A percentile compares a stretch with the other conserved stretches of the same genome.
Evolutionary conservation across 2,888 invertebrate species (phyloP).

Genomic region (Phyllotreta cruciferae): DNA sequence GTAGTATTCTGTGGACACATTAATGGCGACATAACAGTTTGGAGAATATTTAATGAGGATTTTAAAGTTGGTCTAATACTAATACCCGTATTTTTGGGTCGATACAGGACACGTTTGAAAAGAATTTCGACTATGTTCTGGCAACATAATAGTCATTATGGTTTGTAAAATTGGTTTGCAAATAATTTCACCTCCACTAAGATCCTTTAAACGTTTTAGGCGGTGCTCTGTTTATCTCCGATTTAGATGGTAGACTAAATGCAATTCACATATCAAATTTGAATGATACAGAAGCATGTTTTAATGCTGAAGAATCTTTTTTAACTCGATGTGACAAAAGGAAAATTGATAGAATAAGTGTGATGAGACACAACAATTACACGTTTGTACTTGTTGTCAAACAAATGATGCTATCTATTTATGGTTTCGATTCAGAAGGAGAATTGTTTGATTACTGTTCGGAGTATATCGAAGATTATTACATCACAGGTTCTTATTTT

Average conservation of each 20-base stretch:
- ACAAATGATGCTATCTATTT: slow-evolving; percentile 49
- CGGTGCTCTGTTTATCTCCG: slow-evolving; percentile 51
- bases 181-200: neutral
- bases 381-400: slow-evolving; percentile 50
- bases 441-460: slow-evolving; percentile 47
- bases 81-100: slow-evolving; percentile 45
- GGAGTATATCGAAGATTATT: slow-evolving; percentile 48
- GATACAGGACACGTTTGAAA: slow-evolving; percentile 45
- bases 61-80: slow-evolving; percentile 38
- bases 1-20: slow-evolving; percentile 53
- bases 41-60: slow-evolving; percentile 48
- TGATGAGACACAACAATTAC: slow-evolving; percentile 43
- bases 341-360: slow-evolving; percentile 49
- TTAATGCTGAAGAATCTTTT: slow-evolving; percentile 43
- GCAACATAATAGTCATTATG: slow-evolving; percentile 45
- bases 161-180: slow-evolving; percentile 33
- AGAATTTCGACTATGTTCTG: slow-evolving; percentile 50
- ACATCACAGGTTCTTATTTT: slow-evolving; percentile 49
- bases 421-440: slow-evolving; percentile 47
- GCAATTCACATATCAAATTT: slow-evolving; percentile 48
- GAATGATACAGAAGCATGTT: slow-evolving; percentile 40
- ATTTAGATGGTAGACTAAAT: slow-evolving; percentile 50
- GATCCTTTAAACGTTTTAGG: slow-evolving; percentile 37
- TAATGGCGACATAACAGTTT: slow-evolving; percentile 52
- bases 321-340: slow-evolving; percentile 47